Percentiles rank a stretch among this genome's conserved stretches.
Evolutionary conservation across 2,797 vertebrate species (phyloP).

Genomic region (Somateria mollissima): DNA sequence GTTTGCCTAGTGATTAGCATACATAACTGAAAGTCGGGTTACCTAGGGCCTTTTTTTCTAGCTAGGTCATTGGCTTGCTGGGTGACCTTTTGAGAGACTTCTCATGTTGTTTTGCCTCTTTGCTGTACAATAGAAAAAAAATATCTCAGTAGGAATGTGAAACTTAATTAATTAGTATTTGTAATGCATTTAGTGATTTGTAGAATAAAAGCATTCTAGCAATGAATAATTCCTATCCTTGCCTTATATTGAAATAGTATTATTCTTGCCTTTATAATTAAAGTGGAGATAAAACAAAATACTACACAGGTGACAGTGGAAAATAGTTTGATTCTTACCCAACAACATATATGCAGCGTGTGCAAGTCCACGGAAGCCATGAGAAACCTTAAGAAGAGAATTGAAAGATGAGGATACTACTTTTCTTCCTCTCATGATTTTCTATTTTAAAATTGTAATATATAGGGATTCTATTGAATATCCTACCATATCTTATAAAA

Average conservation of each 20-base stretch:
- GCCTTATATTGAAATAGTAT: not conserved
- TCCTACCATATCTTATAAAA: not conserved
- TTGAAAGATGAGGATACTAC: not conserved
- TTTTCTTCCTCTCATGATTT: not conserved
- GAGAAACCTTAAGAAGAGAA: not conserved
- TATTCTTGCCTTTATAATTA: not conserved
- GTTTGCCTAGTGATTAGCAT: not conserved
- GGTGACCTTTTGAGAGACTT: not conserved
- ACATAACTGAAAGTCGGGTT: not conserved
- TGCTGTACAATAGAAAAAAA: not conserved
- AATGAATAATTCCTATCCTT: not conserved
- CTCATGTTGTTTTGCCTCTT: not conserved
- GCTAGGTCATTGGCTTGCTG: not conserved
- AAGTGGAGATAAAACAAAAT: not conserved
- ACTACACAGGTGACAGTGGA: not conserved
- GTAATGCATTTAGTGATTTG: not conserved
- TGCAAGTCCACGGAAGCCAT: not conserved
- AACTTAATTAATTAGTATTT: not conserved
- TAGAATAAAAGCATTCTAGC: not conserved
- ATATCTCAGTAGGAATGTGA: not conserved
- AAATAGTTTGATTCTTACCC: not conserved
- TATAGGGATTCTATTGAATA: not conserved
- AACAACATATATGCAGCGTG: not conserved
- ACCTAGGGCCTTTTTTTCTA: not conserved
- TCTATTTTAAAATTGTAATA: not conserved